Conservation (phyloP, 2,888 invertebrate species). For the Mechanitis messenoides region DNA sequence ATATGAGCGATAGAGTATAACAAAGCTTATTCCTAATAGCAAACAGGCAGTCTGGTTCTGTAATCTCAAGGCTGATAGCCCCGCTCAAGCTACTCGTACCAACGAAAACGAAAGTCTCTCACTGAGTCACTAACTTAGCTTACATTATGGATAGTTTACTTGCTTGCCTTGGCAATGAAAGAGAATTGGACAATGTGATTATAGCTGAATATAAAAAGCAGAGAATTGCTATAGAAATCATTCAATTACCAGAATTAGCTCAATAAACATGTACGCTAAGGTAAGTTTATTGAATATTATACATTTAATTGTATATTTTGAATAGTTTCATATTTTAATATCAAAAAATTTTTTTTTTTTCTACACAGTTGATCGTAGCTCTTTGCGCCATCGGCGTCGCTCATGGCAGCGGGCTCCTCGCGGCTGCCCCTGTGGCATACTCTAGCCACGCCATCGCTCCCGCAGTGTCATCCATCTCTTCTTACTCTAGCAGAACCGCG, state of each 20-base stretch:
- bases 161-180: constrained; percentile 74
- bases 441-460: constrained; percentile 64
- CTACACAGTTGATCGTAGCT: constrained; percentile 70
- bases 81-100: neutral
- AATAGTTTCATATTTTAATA: neutral
- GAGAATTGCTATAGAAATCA: constrained; percentile 64
- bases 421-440: constrained; percentile 67
- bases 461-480: constrained; percentile 47
- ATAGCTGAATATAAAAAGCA: constrained; percentile 67
- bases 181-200: constrained; percentile 58
- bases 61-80: constrained; percentile 9
- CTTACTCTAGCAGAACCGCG: constrained; percentile 44
- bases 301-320: constrained; percentile 1
- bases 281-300: constrained; percentile 41
- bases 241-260: constrained; percentile 72
- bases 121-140: constrained; percentile 60
- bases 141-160: constrained; percentile 40
- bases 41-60: neutral
- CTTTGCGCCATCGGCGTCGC: constrained; percentile 72
- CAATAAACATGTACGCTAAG: constrained; percentile 74
- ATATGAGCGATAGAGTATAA: too few species aligned
- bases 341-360: constrained; percentile 14
- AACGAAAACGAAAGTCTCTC: constrained; percentile 63
- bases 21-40: neutral
- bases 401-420: constrained; percentile 73